Evolutionary conservation across 2,113 vertebrate species (phyloP), one percentile per base, ranked within the genome.

Genomic region (Centropus bengalensis): DNA sequence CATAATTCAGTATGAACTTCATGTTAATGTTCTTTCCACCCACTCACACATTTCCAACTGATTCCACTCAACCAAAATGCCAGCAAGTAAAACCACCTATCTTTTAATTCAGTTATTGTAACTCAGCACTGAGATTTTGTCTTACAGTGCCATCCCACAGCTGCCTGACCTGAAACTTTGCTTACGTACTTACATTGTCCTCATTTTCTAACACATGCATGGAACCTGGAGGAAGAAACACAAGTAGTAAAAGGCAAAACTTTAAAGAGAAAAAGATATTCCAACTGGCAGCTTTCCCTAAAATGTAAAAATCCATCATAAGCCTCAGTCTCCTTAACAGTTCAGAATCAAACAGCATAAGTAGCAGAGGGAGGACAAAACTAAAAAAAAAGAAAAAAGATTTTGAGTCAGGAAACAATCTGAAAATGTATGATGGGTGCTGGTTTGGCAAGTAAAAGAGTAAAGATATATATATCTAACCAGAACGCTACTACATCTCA

Each of bases 1-100:
- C 81, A 89, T 64, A 93, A 96, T 95, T 93, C 94, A 87, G 89
- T 63, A 89, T 91, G 95, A 94, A 91, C 89, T 92, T 93, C 92
- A 95, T 11, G 62, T 91, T 87, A 91, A 93, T 84, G 86, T 91
- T 96, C 93, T 54, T 95, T 91, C 94, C 94, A 93, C 95, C 96
- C 85, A 93, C 96, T 77, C 95, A 86, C 86, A 76, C 69, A 93
- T 90, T 81, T 89, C 84, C 94, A 94, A 73, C 40, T 76, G 88
- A 97, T 87, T 86, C 84, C 91, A 85, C 84, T 94, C 89, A 84
- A 93, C 86, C 81, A 69, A 95, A 92, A 94, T 89, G 91, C 84
- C 78, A 38, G 64, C 60, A 83, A 93, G 86, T 54, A 87, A 94
- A 94, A 60, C 74, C 81, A 89, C 67, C 80, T 70, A 91, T 95